Base-by-base conservation (phyloP, 2,888 invertebrate species). In the Amphipyra tragopoginis region DNA sequence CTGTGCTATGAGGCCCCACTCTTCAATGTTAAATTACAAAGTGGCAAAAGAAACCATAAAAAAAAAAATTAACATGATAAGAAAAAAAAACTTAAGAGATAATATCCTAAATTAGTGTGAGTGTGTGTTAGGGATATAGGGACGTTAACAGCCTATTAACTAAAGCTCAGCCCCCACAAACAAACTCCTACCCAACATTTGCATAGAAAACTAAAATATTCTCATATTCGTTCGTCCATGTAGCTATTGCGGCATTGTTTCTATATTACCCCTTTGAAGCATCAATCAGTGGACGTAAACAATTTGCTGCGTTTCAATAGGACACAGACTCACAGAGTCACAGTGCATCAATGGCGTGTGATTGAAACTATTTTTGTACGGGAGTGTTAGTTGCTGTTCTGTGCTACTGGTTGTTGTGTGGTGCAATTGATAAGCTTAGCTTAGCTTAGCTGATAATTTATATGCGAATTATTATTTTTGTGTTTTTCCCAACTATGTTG, bases 291-390 rank as follows among this genome's bases (percentile, higher is more conserved):
- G 59, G 53, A 50, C 50, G 63, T 44, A 47, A 75, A 75, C 75
- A 71, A 77, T 77, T 72, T 69, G 65, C 57, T 54, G 56, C 38
- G 47, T 62, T 79, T 74, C 65, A 66, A 66, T 64, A 69, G 63
- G 45, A 57, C 60, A 68, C 52, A 68, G 68, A 47, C 40, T 47
- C 48, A 11, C 60, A 61, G 49, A 66, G 29, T 57, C 43, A 39
- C 57, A 63, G 69, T 63, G 75, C 76, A 75, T 79, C 76, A 81
- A 80, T 79, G 67, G 77, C 59, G 71, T 72, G 77, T 84, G 86
- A 87, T 83, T 83, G 81, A 75, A 81, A 82, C 82, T 84, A 86
- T 86, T 87, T 88, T 86, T 84, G 81, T 79, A 75, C 80, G 68
- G 63, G 61, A 72, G 75, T 74, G 74, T 71, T 73, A 74, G 75